Conservation (phyloP, 2,888 invertebrate species). For the Criorhina ranunculi region DNA sequence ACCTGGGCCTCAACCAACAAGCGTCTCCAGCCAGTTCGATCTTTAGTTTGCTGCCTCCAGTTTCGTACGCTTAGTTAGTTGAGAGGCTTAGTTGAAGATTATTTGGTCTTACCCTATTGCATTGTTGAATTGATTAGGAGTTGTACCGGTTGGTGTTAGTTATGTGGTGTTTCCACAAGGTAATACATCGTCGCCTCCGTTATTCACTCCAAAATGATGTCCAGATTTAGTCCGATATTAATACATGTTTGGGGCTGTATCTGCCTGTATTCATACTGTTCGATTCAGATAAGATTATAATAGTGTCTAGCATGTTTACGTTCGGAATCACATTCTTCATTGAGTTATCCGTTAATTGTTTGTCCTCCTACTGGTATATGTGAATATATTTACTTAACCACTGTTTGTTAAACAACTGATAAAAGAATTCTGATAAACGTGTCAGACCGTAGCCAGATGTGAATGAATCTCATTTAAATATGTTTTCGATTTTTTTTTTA, state of each 20-base stretch:
- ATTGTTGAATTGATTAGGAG: no score
- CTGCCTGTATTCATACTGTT: background rate
- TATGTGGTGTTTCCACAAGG: no score
- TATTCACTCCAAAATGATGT: no score
- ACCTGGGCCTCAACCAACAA: no score
- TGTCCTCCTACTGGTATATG: background rate
- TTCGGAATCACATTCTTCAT: background rate
- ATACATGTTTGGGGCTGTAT: background rate
- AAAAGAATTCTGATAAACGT: conserved; percentile 32
- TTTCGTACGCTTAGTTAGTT: no score
- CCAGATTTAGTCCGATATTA: background rate
- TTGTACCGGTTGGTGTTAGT: no score
- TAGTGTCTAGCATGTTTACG: background rate
- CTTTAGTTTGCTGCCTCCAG: no score
- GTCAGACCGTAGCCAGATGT: conserved; percentile 28
- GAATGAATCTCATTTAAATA: conserved; percentile 29
- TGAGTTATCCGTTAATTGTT: background rate
- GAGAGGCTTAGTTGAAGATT: no score
- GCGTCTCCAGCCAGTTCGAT: no score
- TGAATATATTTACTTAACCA: conserved; percentile 16
- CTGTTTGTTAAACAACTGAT: conserved; percentile 24
- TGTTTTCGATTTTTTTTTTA: background rate
- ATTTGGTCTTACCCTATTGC: no score
- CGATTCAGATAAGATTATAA: conserved; percentile 12
- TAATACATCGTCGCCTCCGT: no score